Evolutionary conservation across 2,113 vertebrate species (phyloP).

Genomic region (Crotophaga sulcirostris): DNA sequence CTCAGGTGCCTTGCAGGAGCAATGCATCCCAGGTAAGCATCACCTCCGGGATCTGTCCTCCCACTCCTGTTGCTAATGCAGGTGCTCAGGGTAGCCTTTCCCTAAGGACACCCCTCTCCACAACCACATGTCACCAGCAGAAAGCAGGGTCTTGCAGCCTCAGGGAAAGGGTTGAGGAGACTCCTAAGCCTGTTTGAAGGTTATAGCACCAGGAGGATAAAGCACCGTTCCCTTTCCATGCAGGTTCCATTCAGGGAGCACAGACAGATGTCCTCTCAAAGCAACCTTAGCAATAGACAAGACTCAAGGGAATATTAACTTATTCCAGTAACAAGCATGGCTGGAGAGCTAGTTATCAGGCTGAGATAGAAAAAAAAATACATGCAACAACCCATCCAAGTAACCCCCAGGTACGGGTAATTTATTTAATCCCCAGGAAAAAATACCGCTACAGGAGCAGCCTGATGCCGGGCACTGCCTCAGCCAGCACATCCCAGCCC

Average conservation of each 20-base stretch:
- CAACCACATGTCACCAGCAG: fast-evolving
- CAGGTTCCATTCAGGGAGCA: neutral
- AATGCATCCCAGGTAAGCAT: neutral
- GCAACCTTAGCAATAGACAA: neutral
- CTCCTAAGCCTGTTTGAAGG: neutral
- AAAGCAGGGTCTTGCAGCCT: neutral
- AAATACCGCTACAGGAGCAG: neutral
- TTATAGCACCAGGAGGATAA: neutral
- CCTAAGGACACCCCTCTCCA: neutral
- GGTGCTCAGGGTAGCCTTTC: neutral
- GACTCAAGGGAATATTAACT: neutral
- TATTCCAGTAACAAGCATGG: neutral
- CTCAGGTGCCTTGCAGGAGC: fast-evolving
- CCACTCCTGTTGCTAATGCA: neutral
- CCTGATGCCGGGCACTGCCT: neutral
- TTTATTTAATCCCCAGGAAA: neutral
- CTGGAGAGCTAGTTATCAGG: neutral
- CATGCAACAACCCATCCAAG: neutral
- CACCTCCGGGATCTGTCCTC: neutral
- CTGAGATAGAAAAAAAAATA: neutral
- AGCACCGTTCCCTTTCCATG: neutral
- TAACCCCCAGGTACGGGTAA: neutral
- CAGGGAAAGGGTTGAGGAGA: neutral
- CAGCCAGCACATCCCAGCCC: fast-evolving
- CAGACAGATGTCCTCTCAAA: neutral